Conservation (phyloP, 2,888 invertebrate species). For the Chloroclysta siterata region DNA sequence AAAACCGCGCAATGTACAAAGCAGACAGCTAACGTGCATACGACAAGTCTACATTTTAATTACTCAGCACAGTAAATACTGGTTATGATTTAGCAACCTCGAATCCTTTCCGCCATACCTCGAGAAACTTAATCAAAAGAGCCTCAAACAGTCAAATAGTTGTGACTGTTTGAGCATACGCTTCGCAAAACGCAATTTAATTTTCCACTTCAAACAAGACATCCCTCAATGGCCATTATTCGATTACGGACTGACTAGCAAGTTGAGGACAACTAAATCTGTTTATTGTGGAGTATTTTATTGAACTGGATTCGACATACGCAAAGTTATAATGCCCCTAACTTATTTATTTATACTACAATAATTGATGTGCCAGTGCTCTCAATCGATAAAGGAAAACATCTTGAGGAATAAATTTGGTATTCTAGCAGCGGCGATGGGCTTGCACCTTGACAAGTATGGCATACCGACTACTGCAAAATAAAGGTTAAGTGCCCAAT, state of each 20-base stretch:
- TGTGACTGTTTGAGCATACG: slow-evolving; percentile 35
- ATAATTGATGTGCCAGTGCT: no score
- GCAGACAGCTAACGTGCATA: background rate
- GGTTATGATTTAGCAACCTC: slow-evolving; percentile 9
- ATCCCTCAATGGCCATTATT: slow-evolving; percentile 60
- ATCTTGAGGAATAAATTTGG: no score
- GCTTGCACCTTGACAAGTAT: no score
- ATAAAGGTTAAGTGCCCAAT: no score
- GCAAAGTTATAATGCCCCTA: background rate
- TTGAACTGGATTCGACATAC: slow-evolving; percentile 24
- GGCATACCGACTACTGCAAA: no score
- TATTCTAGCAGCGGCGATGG: no score
- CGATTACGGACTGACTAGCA: slow-evolving; percentile 59
- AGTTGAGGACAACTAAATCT: slow-evolving; percentile 62
- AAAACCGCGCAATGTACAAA: background rate
- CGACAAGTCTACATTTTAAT: background rate
- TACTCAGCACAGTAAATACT: background rate
- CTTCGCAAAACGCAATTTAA: slow-evolving; percentile 43
- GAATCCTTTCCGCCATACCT: slow-evolving; percentile 13
- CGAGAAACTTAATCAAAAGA: slow-evolving; percentile 29
- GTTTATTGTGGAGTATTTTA: slow-evolving; percentile 19
- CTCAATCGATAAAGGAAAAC: no score
- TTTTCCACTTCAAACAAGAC: slow-evolving; percentile 44
- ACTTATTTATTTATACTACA: no score
- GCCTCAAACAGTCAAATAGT: slow-evolving; percentile 26